Conservation (phyloP, 2,797 vertebrate species). For the Discoglossus pictus region DNA sequence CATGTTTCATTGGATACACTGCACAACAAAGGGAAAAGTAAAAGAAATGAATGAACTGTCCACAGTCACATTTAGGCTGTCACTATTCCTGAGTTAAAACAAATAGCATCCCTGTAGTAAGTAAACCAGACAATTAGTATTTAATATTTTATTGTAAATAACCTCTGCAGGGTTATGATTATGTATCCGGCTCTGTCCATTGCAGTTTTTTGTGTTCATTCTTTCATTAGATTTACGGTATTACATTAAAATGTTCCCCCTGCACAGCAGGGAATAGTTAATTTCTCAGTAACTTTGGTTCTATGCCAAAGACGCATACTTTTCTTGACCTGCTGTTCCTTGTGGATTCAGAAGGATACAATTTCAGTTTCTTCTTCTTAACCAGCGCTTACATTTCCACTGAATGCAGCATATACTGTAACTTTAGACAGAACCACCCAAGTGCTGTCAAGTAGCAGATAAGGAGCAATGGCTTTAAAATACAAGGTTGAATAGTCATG, state of each 20-base stretch:
- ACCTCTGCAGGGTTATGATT: slow-evolving; percentile 52
- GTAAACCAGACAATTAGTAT: slow-evolving; percentile 66
- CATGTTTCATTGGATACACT: neutral
- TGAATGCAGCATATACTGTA: slow-evolving; percentile 79
- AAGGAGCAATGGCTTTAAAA: slow-evolving; percentile 74
- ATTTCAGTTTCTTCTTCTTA: slow-evolving; percentile 63
- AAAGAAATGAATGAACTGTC: neutral
- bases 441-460: slow-evolving; percentile 74
- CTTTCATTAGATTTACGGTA: slow-evolving; percentile 62
- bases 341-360: slow-evolving; percentile 58
- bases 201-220: slow-evolving; percentile 57
- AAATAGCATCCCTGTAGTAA: slow-evolving; percentile 66
- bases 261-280: slow-evolving; percentile 94
- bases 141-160: slow-evolving; percentile 64
- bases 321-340: slow-evolving; percentile 61
- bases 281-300: slow-evolving; percentile 87
- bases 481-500: slow-evolving; percentile 68
- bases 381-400: slow-evolving; percentile 65
- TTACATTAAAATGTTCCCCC: slow-evolving; percentile 76
- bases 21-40: slow-evolving; percentile 3
- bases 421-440: slow-evolving; percentile 65
- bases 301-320: slow-evolving; percentile 72
- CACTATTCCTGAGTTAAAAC: slow-evolving; percentile 77
- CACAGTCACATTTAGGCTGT: slow-evolving; percentile 55
- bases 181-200: slow-evolving; percentile 63